Base-by-base conservation (phyloP, 2,113 vertebrate genomes). In the Hyaena hyaena region DNA sequence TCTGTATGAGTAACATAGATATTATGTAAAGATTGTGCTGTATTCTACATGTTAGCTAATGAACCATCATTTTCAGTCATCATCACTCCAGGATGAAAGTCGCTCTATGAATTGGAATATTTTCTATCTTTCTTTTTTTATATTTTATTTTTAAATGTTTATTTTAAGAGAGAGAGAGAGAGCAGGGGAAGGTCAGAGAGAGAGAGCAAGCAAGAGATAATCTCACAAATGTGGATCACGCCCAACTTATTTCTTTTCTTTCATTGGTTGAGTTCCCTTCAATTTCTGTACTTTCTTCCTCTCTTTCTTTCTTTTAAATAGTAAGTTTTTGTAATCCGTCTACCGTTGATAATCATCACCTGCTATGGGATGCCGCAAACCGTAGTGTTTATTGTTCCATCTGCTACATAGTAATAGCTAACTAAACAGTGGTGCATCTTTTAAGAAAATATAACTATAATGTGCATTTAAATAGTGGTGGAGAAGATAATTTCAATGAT, bases 1-100 rank as follows among this genome's bases (percentile, higher is more conserved):
- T 97, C 6, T 81, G 93, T 97, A 97, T 97, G 97, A 97, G 98
- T 98, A 95, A 95, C 21, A 94, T 35, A 90, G 3, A 71, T 65
- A 77, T 39, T 77, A 53, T 71, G 55, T 39, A 73, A 93, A 92
- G 77, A 65, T 19, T 50, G 24, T 88, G 48, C n/a, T 92, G 10
- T 24, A 48, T 8, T 63, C 89, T 35, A 82, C 28, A 68, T 58
- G 28, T 58, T 31, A 31, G 3, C 16, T 93, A 65, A 80, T 90
- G 17, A 85, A 48, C 71, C 45, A 65, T 79, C 5, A 19, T 66
- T 81, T 94, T 77, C 31, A 65, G 11, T 79, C 43, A 85, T 79
- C 35, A 55, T 73, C 45, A 79, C 53, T 65, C 65, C 16, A 73
- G n/a, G 19, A 73, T 86, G 65, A 96, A 80, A 86, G 65, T 80